Evolutionary conservation across 2,888 invertebrate genomes (phyloP).

Genomic region (Platycheirus albimanus): DNA sequence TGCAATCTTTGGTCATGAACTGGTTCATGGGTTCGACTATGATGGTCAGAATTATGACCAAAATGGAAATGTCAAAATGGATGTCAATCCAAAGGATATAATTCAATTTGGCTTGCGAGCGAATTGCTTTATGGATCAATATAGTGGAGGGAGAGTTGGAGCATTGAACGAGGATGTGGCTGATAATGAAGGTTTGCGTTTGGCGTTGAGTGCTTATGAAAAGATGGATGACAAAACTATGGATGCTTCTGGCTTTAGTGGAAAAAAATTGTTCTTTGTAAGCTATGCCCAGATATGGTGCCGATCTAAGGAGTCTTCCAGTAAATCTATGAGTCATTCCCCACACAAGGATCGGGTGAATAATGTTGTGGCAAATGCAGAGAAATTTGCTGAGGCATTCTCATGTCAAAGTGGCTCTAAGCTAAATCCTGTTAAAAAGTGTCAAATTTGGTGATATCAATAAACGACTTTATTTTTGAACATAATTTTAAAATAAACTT

Average conservation of each 20-base stretch:
- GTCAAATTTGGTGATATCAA: constrained; percentile 22
- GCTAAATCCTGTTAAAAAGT: constrained; percentile 21
- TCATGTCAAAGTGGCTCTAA: not conserved
- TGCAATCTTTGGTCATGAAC: constrained; percentile 79
- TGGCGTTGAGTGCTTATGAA: constrained; percentile 77
- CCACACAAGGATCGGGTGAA: constrained; percentile 75
- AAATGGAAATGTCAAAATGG: constrained; percentile 75
- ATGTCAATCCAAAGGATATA: constrained; percentile 76
- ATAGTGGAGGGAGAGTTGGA: constrained; percentile 76
- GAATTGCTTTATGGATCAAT: constrained; percentile 77
- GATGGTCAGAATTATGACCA: constrained; percentile 80
- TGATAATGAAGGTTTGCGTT: constrained; percentile 79
- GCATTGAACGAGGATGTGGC: constrained; percentile 80
- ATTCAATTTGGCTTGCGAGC: constrained; percentile 79
- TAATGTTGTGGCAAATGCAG: constrained; percentile 16
- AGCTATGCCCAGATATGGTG: constrained; percentile 81
- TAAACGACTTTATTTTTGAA: no score
- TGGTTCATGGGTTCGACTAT: constrained; percentile 80
- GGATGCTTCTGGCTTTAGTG: constrained; percentile 3
- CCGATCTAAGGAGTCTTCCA: constrained; percentile 63
- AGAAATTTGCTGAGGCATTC: constrained; percentile 23
- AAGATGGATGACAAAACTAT: constrained; percentile 18
- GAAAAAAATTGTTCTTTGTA: constrained; percentile 77
- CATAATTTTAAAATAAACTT: no score
- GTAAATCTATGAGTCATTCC: constrained; percentile 73